phyloP scores from a whole-genome alignment of 2,888 invertebrate genomes.

The Drosophila hamatofila region DNA sequence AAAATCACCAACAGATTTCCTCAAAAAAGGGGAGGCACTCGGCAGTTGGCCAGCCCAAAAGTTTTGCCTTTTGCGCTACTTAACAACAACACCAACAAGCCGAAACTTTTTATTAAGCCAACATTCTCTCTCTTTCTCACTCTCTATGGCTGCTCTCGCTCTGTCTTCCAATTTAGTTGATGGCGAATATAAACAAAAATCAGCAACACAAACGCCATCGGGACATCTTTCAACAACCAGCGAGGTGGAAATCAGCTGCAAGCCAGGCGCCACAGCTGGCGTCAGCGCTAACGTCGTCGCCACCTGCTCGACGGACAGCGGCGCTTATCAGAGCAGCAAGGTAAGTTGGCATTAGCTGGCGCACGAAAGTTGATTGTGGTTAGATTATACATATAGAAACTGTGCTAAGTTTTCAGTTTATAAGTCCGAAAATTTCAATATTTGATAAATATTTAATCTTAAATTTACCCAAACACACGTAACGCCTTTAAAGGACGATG shows the following conservation, averaged over 20 bases:
- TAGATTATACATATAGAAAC: conserved; percentile 13
- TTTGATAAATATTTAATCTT: neutral
- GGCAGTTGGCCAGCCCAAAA: conserved; percentile 49
- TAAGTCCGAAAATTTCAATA: conserved; percentile 2
- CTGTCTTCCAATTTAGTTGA: conserved; percentile 84
- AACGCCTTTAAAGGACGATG: conserved; percentile 78
- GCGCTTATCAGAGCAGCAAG: conserved; percentile 83
- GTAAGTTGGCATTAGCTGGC: conserved; percentile 60
- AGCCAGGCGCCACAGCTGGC: conserved; percentile 81
- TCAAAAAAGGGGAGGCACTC: conserved; percentile 8
- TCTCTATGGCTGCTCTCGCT: conserved; percentile 13
- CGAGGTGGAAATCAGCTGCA: conserved; percentile 85
- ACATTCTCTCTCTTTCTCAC: conserved; percentile 1
- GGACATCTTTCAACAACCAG: conserved; percentile 86
- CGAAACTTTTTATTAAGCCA: conserved; percentile 66
- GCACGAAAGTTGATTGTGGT: neutral
- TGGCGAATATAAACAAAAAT: conserved; percentile 90
- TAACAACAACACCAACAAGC: conserved; percentile 55
- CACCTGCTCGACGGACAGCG: conserved; percentile 67
- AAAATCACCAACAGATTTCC: conserved; percentile 68
- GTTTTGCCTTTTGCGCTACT: conserved; percentile 59
- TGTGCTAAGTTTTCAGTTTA: conserved; percentile 7
- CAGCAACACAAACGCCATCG: conserved; percentile 89
- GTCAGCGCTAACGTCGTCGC: conserved; percentile 49
- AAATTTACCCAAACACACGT: neutral